Percentiles rank a stretch among this genome's conserved stretches.
Conservation (phyloP, 64 coral and sea anemone species). For the Exaiptasia diaphana region DNA sequence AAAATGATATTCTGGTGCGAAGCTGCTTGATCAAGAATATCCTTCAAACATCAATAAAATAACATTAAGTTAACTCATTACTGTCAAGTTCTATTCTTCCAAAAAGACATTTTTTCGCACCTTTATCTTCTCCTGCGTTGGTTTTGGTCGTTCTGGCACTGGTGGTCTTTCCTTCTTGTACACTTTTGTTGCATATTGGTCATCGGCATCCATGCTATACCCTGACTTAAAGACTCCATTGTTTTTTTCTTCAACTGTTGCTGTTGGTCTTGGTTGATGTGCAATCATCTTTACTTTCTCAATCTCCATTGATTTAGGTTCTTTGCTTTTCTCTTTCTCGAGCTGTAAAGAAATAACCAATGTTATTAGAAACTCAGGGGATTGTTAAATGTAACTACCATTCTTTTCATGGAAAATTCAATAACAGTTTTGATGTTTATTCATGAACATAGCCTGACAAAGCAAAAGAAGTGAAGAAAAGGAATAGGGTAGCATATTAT, state of each 20-base stretch:
- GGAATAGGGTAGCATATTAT: no score
- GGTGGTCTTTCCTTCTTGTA: slow-evolving; percentile 29
- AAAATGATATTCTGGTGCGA: slow-evolving; percentile 96
- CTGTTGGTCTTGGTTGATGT: slow-evolving; percentile 58
- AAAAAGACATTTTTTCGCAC: no score
- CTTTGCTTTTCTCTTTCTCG: slow-evolving; percentile 1
- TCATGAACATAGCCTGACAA: no score
- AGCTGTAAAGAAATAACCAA: not conserved
- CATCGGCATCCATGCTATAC: slow-evolving; percentile 61
- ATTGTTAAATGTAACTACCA: no score
- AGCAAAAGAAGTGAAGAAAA: no score
- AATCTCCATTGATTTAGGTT: not conserved
- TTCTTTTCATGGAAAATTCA: no score
- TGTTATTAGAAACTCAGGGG: no score
- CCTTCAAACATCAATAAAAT: slow-evolving; percentile 23
- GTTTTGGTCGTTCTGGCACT: slow-evolving; percentile 39
- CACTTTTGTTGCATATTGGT: slow-evolving; percentile 90
- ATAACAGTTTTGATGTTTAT: no score
- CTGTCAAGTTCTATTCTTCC: not conserved
- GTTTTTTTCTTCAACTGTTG: slow-evolving; percentile 20
- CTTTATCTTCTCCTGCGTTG: slow-evolving; percentile 69
- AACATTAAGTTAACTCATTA: not conserved
- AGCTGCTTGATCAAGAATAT: slow-evolving; percentile 86
- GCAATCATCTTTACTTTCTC: slow-evolving; percentile 3
- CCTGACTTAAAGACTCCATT: slow-evolving; percentile 77